Percentiles rank a stretch among this genome's conserved stretches.
These are phyloP conservation scores for Drosophila nasuta DNA, from an alignment of 1,140 invertebrate species.

Conservation along the genomic window DNA sequence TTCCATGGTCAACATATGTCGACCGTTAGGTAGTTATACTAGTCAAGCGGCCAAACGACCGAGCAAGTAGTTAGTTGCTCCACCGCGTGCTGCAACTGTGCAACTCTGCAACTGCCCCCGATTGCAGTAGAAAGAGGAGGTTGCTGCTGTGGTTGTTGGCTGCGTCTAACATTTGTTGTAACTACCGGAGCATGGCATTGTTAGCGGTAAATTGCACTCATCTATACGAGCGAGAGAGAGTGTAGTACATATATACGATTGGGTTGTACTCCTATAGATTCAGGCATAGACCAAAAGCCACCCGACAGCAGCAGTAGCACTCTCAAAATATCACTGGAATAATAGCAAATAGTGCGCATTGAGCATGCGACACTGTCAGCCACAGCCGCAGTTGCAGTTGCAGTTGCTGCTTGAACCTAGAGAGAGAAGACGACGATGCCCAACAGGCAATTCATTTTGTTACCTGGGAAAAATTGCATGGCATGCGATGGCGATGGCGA, in stretches of 20 bases:
- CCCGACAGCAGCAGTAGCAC: conserved; percentile 28
- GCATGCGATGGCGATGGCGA: conserved; percentile 56
- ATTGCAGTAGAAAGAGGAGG: background rate
- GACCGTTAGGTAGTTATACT: conserved; percentile 72
- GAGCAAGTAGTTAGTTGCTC: conserved; percentile 70
- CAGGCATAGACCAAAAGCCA: background rate
- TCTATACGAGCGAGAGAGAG: conserved; percentile 47
- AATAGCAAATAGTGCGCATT: conserved; percentile 82
- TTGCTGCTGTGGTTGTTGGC: conserved; percentile 63
- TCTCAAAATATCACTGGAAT: conserved; percentile 82
- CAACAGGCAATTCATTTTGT: conserved; percentile 79
- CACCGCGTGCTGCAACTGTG: conserved; percentile 31
- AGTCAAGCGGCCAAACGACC: conserved; percentile 13
- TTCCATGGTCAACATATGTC: conserved; percentile 83
- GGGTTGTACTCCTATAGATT: conserved; percentile 27
- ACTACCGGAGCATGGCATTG: conserved; percentile 80
- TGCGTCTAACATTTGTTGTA: conserved; percentile 82
- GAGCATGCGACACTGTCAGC: conserved; percentile 81
- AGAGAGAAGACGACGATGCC: conserved; percentile 14
- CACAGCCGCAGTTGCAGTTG: conserved; percentile 62
- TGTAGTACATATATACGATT: conserved; percentile 62
- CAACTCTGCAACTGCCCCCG: conserved; percentile 27
- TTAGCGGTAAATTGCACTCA: conserved; percentile 83
- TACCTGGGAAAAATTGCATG: conserved; percentile 79
- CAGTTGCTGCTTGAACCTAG: conserved; percentile 46